A percentile compares a stretch with the other conserved stretches of the same genome.
phyloP scores from a whole-genome alignment of 2,797 vertebrate genomes.

The Sciurus vulgaris region DNA sequence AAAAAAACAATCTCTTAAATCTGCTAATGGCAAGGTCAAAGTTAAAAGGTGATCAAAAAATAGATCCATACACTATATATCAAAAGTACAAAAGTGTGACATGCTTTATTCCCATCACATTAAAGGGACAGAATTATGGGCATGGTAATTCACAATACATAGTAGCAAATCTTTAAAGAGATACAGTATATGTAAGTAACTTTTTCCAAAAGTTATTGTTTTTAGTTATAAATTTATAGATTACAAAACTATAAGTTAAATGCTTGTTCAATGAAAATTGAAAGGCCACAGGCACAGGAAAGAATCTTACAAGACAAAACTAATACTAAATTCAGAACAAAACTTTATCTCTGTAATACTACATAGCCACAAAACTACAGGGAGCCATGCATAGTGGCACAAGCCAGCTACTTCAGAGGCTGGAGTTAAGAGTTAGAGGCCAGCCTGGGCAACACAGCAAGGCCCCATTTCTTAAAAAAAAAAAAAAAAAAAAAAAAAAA shows the following conservation, averaged over 20 bases:
- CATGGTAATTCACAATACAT: background rate
- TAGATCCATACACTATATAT: background rate
- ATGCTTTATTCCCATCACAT: background rate
- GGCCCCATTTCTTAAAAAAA: background rate
- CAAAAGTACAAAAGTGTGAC: background rate
- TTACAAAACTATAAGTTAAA: constrained; percentile 24
- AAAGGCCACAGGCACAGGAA: background rate
- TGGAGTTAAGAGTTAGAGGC: background rate
- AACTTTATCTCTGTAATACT: background rate
- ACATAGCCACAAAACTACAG: background rate
- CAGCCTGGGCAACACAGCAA: background rate
- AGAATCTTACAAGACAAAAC: constrained; percentile 13
- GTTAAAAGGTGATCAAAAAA: constrained; percentile 57
- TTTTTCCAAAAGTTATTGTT: constrained; percentile 44
- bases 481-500: background rate
- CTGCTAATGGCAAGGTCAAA: constrained; percentile 9
- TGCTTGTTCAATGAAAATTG: constrained; percentile 13
- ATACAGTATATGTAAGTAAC: background rate
- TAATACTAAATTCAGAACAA: constrained; percentile 22
- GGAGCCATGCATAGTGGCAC: background rate
- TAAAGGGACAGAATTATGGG: background rate
- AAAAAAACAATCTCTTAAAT: constrained; percentile 59
- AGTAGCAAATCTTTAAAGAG: constrained; percentile 24
- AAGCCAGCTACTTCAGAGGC: background rate
- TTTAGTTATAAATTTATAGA: background rate